Base-by-base conservation (phyloP, 2,888 invertebrate genomes). In the Phyllotreta cruciferae region DNA sequence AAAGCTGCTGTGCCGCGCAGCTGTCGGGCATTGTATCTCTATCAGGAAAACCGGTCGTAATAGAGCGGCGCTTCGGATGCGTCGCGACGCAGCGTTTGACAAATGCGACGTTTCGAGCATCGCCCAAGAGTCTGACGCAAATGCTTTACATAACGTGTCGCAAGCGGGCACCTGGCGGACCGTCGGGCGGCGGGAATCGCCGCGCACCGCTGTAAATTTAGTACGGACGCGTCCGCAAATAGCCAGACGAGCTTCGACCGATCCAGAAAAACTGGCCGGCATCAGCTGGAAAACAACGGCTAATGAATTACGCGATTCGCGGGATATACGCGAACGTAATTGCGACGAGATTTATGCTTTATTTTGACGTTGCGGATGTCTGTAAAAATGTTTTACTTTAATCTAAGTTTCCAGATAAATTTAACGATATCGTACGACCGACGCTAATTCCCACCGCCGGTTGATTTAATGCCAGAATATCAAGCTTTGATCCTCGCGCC, bases 311-410 rank as follows among this genome's bases (percentile, higher is more conserved):
- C 67, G 41, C 42, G 44, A 37, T 53, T 60, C 72, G 72, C 66
- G 71, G 70, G 66, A 70, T 68, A 71, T 69, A 4, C 24, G n/a
- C n/a, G n/a, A 66, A 70, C 72, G 70, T 71, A 72, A 75, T 71
- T 72, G 71, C 68, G 24, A 42, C 34, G 11, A 68, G 72, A 76
- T 75, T 74, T 72, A 76, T 75, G 70, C 60, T 67, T 66, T 76
- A 72, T 75, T 75, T 71, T 75, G 75, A 75, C 75, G 73, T 73
- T 71, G 71, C 71, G 70, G 73, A 73, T 71, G 74, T 74, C 72
- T 73, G 73, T 70, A 74, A 73, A 74, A 73, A 74, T 73, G 63
- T 65, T 53, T n/a, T 44, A 55, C 68, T 68, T 68, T 70, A 70
- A 70, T 70, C 67, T 66, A 37, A 52, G 56, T 66, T 67, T 67